Conservation (phyloP, 2,113 vertebrate species). For the Xenus cinereus region DNA sequence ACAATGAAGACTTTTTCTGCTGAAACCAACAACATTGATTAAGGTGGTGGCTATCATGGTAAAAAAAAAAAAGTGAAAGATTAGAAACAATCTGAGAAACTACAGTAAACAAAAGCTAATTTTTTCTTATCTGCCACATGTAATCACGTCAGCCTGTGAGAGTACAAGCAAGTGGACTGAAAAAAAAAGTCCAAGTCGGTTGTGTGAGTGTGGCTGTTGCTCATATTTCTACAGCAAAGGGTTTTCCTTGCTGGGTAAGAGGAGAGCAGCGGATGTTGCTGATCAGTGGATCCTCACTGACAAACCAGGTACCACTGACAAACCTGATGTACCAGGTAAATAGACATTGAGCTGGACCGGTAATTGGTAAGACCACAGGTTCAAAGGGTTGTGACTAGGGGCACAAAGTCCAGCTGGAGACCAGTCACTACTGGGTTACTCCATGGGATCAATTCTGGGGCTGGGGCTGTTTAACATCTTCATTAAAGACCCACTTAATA, state of each 20-base stretch:
- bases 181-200: background rate
- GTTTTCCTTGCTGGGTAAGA: background rate
- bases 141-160: background rate
- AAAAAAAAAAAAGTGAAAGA: background rate
- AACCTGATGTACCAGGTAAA: background rate
- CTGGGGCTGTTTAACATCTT: background rate
- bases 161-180: background rate
- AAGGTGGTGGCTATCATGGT: background rate
- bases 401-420: background rate
- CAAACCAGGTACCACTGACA: too few relatives aligned
- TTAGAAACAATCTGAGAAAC: background rate
- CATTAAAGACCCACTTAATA: background rate
- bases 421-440: background rate
- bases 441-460: background rate
- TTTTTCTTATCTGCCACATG: background rate
- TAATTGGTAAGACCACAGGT: fast-evolving
- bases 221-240: background rate
- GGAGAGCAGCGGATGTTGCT: background rate
- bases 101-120: background rate
- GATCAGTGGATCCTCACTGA: background rate
- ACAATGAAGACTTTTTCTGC: background rate
- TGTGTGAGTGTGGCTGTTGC: background rate
- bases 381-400: background rate
- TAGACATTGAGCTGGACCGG: background rate
- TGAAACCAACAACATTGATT: background rate